Percentiles rank a stretch among this genome's conserved stretches.
Conservation (phyloP, 2,888 invertebrate species). For the Drosophila histrio region DNA sequence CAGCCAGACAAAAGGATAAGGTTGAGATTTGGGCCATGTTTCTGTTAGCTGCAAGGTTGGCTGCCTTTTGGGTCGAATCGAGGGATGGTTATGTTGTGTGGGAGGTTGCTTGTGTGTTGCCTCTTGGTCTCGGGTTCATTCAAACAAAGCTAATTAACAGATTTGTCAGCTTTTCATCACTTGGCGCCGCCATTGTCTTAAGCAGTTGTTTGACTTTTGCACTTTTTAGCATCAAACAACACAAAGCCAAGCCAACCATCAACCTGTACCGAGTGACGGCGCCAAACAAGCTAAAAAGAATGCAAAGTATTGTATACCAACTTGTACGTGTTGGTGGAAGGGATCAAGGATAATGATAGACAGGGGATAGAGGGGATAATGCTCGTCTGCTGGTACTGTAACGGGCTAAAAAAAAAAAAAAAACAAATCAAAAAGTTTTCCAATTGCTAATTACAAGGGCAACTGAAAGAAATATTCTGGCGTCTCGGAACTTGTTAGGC, state of each 20-base stretch:
- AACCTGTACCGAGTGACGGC: slow-evolving; percentile 13
- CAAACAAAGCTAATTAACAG: slow-evolving; percentile 81
- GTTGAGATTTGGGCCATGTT: slow-evolving; percentile 14
- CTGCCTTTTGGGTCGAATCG: slow-evolving; percentile 8
- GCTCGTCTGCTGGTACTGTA: slow-evolving; percentile 5
- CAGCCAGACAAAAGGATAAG: slow-evolving; percentile 41
- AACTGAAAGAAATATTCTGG: slow-evolving; percentile 18
- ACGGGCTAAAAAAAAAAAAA: slow-evolving; percentile 27
- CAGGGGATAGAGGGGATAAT: background rate
- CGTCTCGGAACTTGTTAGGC: slow-evolving; percentile 43
- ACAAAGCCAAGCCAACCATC: slow-evolving; percentile 9
- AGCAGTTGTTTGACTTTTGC: slow-evolving; percentile 78
- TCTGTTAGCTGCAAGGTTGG: slow-evolving; percentile 17
- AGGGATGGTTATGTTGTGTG: background rate
- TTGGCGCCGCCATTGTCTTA: slow-evolving; percentile 60
- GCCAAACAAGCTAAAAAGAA: slow-evolving; percentile 38
- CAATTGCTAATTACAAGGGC: slow-evolving; percentile 73
- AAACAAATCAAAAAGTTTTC: slow-evolving; percentile 52
- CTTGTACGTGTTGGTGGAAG: slow-evolving; percentile 11
- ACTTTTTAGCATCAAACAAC: slow-evolving; percentile 59
- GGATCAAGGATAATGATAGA: background rate
- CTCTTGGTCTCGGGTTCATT: slow-evolving; percentile 50
- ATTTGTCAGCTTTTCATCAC: slow-evolving; percentile 80
- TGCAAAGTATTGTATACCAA: slow-evolving; percentile 58
- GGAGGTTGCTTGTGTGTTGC: background rate